Base-by-base conservation (phyloP, 2,113 vertebrate species). In the Typhlomys cinereus region DNA sequence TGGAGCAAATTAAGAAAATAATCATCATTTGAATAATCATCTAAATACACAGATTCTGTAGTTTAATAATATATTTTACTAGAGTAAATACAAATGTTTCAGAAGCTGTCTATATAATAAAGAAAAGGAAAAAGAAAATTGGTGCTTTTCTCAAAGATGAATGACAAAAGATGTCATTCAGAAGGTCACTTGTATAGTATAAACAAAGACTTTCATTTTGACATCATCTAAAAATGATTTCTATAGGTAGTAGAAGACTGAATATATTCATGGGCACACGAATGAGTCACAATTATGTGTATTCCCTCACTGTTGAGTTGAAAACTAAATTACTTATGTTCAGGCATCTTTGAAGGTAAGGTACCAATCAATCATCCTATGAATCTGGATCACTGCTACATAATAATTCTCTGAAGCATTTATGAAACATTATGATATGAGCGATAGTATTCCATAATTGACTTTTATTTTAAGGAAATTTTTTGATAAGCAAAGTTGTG, bases 241-340 rank as follows among this genome's bases (percentile, higher is more conserved):
- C 41, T 73, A 34, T 66, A 34, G 25, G 73, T 88, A 85, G 82
- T 71, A n/a, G 90, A 15, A 84, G 34, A 80, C 31, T 71, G 59
- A 67, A 90, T 74, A 15, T 80, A 50, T 83, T 95, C 88, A 79
- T 36, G 54, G 90, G 59, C 79, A 95, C 95, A 89, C 36, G 52
- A 83, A 62, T 76, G 80, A 78, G 31, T 83, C n/a, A 70, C 1
- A 41, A 36, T 85, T 70, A 93, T 64, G 25, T 75, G 36, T 29
- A 52, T 70, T 91, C 4, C 1, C 11, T 85, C 34, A 81, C 41
- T 54, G 3, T 73, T 52, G n/a, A 83, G 27, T 14, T 91, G 50
- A 94, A 73, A 92, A 64, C 2, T 46, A 62, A 41, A 34, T 4
- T 69, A 39, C 34, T 94, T 18, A 39, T 18, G 7, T 3, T 64